phyloP scores from a whole-genome alignment of 2,113 vertebrate genomes.

The Halcyon malimbica region DNA sequence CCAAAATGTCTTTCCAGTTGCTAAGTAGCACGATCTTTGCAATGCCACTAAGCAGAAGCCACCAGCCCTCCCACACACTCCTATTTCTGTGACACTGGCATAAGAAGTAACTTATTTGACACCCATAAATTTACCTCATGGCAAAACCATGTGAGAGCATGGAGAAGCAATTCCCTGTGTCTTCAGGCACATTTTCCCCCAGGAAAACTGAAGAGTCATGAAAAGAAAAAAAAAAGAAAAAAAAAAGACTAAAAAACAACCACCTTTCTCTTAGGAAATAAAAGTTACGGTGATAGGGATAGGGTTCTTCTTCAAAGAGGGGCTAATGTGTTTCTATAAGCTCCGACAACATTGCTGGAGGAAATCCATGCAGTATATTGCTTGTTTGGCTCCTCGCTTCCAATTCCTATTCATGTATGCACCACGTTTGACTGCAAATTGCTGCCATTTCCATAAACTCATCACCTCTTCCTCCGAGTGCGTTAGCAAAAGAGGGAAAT shows the following conservation, averaged over 20 bases:
- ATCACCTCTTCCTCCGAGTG: conserved; percentile 10
- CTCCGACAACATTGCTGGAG: not conserved
- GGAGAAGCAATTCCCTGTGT: not conserved
- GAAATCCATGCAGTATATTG: not conserved
- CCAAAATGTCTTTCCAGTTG: conserved; percentile 5
- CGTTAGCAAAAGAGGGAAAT: conserved; percentile 29
- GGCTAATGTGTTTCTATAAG: not conserved
- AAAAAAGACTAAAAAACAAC: not conserved
- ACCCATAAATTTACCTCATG: not conserved
- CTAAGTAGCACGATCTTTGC: conserved; percentile 41
- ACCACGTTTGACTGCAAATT: conserved; percentile 32
- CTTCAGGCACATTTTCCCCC: not conserved
- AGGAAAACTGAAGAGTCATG: not conserved
- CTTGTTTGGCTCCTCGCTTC: conserved; percentile 7
- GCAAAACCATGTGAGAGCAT: not conserved
- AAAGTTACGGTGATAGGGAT: not conserved
- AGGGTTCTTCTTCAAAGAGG: not conserved
- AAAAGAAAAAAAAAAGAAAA: not conserved
- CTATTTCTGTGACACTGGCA: conserved; percentile 45
- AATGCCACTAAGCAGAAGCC: conserved; percentile 31
- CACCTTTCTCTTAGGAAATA: not conserved
- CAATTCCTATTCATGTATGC: conserved; percentile 30
- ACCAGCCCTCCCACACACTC: conserved; percentile 26
- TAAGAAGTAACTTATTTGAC: conserved; percentile 29
- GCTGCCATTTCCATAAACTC: conserved; percentile 42